Conservation (phyloP, 2,113 vertebrate species). For the Microtus ochrogaster region DNA sequence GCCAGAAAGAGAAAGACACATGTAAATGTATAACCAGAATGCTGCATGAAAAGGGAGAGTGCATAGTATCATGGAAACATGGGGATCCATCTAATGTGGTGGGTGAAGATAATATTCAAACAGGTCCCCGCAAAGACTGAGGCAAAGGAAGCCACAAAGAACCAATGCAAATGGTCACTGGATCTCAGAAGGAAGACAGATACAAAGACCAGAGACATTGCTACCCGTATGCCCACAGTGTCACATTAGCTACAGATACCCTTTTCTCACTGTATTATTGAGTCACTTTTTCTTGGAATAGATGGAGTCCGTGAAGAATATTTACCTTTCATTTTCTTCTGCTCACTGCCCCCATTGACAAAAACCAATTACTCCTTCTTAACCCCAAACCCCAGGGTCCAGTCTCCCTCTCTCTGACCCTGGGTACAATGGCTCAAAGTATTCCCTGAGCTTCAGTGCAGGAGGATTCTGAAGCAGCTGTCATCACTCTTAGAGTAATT, state of each 20-base stretch:
- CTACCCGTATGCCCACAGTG: not conserved
- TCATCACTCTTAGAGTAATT: fast-evolving
- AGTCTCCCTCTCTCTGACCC: not conserved
- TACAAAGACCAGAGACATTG: not conserved
- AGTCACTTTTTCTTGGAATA: not conserved
- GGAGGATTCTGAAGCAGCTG: not conserved
- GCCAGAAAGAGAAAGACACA: not conserved
- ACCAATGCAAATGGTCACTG: not conserved
- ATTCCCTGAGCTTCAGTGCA: not conserved
- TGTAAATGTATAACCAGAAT: not conserved
- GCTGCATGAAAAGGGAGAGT: not conserved
- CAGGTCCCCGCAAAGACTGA: not conserved
- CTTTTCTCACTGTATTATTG: not conserved
- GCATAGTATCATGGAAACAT: fast-evolving
- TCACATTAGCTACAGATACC: fast-evolving
- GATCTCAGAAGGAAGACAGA: not conserved
- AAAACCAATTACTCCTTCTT: not conserved
- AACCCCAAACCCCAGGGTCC: fast-evolving
- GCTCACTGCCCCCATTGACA: not conserved
- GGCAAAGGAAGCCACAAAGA: not conserved
- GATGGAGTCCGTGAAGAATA: not conserved
- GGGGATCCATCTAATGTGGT: not conserved
- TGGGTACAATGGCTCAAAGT: fast-evolving
- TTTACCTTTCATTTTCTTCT: not conserved
- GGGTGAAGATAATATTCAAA: not conserved